These are phyloP conservation scores for Heliconius melpomene DNA, from an alignment of 1,140 invertebrate species.

Conservation along the genomic window DNA sequence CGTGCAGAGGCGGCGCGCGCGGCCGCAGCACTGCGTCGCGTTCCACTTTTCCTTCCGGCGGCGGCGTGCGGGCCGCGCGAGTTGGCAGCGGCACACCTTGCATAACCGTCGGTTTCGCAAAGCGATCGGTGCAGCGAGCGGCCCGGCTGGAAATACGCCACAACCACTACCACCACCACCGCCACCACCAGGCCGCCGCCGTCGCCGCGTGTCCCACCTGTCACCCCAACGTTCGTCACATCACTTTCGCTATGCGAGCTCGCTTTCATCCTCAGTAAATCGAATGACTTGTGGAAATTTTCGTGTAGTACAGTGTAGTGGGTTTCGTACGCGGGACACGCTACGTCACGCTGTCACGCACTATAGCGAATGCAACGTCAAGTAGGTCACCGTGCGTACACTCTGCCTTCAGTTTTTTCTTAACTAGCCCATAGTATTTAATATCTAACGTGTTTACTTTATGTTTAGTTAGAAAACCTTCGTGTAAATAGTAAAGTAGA, in stretches of 20 bases:
- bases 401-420: conserved; percentile 51
- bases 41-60: conserved; percentile 81
- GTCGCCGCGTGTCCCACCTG: conserved; percentile 48
- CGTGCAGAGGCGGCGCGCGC: conserved; percentile 74
- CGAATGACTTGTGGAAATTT: conserved; percentile 46
- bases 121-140: conserved; percentile 69
- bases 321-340: conserved; percentile 34
- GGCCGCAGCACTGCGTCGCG: conserved; percentile 74
- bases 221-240: conserved; percentile 54
- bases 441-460: not conserved
- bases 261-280: conserved; percentile 66
- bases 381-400: conserved; percentile 59
- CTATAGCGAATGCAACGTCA: conserved; percentile 65
- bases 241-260: conserved; percentile 70
- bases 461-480: conserved; percentile 2
- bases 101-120: conserved; percentile 78
- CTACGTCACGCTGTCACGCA: conserved; percentile 41
- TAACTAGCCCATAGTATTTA: not conserved
- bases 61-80: conserved; percentile 67
- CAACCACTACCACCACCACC: conserved; percentile 47
- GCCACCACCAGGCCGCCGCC: conserved; percentile 56
- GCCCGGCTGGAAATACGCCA: conserved; percentile 74
- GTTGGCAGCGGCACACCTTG: conserved; percentile 77
- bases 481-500: conserved; percentile 14
- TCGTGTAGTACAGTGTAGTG: conserved; percentile 31